Conservation (phyloP, 2,797 vertebrate species). For the Zalophus californianus region DNA sequence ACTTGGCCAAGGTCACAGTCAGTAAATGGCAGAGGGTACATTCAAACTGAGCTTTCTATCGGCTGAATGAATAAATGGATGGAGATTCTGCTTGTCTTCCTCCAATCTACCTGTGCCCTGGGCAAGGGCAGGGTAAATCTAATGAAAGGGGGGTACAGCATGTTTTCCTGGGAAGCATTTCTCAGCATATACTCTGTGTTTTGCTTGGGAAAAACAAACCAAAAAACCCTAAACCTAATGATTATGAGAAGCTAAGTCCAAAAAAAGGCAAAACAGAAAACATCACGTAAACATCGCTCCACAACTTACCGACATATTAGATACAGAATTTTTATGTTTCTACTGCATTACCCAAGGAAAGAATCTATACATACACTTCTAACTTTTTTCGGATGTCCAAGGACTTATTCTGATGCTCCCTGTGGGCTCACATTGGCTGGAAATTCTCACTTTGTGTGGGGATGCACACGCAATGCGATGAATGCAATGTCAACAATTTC, state of each 20-base stretch:
- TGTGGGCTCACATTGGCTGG: background rate
- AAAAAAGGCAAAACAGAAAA: constrained; percentile 3
- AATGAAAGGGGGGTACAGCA: background rate
- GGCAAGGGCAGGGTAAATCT: background rate
- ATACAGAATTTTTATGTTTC: background rate
- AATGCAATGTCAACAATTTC: background rate
- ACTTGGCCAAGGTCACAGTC: background rate
- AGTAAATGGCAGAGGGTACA: background rate
- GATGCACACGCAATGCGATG: too few relatives aligned
- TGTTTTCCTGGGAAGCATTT: background rate
- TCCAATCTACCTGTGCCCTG: background rate
- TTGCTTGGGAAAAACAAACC: background rate
- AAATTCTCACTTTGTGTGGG: accelerated
- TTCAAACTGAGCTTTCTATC: too few relatives aligned
- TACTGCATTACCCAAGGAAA: background rate
- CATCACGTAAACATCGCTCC: accelerated
- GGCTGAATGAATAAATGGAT: background rate
- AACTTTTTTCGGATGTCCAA: background rate
- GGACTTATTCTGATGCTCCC: background rate
- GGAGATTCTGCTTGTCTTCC: background rate
- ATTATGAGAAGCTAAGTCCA: background rate
- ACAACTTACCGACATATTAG: background rate
- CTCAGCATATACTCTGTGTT: background rate
- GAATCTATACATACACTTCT: background rate
- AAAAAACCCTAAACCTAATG: background rate